Conservation (phyloP, 2,888 invertebrate genomes). For the Diplolepis rosae region DNA sequence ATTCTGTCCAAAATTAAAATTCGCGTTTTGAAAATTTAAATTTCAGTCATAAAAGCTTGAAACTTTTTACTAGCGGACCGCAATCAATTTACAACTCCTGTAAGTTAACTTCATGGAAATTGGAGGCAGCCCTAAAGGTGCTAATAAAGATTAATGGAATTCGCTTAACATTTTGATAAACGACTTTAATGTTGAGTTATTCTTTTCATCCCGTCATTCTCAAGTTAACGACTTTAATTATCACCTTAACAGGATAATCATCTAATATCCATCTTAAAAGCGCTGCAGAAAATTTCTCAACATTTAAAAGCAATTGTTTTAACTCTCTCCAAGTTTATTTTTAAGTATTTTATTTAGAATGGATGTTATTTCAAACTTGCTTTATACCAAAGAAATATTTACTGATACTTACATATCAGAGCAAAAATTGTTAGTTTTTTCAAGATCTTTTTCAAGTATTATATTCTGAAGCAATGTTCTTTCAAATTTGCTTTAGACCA, state of each 20-base stretch:
- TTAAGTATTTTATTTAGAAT: no score
- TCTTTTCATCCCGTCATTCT: neutral
- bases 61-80: neutral
- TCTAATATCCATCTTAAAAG: neutral
- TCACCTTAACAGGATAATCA: neutral
- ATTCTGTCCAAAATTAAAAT: neutral
- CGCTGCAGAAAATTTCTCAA: no score
- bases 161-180: conserved; percentile 28
- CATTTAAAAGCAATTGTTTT: no score
- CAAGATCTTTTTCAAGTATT: no score
- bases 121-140: neutral
- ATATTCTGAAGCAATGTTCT: no score
- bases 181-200: conserved; percentile 12
- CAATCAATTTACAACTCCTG: conserved; percentile 1
- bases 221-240: conserved; percentile 23
- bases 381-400: no score
- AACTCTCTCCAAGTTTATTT: no score
- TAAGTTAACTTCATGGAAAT: neutral
- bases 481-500: no score
- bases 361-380: no score
- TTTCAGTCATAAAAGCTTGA: neutral
- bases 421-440: no score
- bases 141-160: conserved; percentile 29
- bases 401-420: no score
- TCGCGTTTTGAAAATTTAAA: no score